A percentile compares a stretch with the other conserved stretches of the same genome.
These are phyloP conservation scores for Aproaerema taeniolella DNA, from an alignment of 2,888 invertebrate species.

Conservation along the genomic window DNA sequence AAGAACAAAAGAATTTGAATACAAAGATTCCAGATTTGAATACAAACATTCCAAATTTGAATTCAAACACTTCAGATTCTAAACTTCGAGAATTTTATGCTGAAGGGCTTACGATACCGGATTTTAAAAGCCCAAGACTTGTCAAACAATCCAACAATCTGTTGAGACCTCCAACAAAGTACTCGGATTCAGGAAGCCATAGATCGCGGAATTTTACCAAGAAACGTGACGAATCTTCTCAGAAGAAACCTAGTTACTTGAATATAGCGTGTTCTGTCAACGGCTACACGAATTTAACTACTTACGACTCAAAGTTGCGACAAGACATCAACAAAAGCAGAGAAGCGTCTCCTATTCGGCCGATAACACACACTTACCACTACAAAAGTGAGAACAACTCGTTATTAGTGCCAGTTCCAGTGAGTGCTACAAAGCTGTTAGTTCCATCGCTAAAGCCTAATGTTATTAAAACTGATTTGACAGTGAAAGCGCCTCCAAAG, in stretches of 20 bases:
- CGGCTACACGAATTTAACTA: constrained; percentile 91
- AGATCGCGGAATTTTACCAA: constrained; percentile 57
- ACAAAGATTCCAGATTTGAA: no score
- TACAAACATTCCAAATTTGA: no score
- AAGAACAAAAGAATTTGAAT: no score
- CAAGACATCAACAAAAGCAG: constrained; percentile 85
- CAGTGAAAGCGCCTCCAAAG: constrained; percentile 69
- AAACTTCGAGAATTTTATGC: no score
- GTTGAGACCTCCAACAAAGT: constrained; percentile 13
- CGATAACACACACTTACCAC: constrained; percentile 70
- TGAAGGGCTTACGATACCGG: no score
- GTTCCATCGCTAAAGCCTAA: constrained; percentile 73
- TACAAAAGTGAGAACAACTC: constrained; percentile 64
- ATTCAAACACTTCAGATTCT: no score
- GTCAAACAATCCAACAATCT: constrained; percentile 19
- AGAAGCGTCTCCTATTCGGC: constrained; percentile 83
- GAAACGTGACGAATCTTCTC: constrained; percentile 57
- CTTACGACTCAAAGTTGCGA: constrained; percentile 88
- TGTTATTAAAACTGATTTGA: constrained; percentile 68
- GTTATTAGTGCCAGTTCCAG: constrained; percentile 63
- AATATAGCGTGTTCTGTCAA: constrained; percentile 93
- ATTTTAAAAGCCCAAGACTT: no score
- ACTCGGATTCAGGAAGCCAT: constrained; percentile 54
- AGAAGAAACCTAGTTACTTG: constrained; percentile 91
- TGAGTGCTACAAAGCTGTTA: constrained; percentile 73